Percentiles rank a stretch among this genome's conserved stretches.
Conservation (phyloP, 2,888 invertebrate species). For the Xestoiulus laeticollis region DNA sequence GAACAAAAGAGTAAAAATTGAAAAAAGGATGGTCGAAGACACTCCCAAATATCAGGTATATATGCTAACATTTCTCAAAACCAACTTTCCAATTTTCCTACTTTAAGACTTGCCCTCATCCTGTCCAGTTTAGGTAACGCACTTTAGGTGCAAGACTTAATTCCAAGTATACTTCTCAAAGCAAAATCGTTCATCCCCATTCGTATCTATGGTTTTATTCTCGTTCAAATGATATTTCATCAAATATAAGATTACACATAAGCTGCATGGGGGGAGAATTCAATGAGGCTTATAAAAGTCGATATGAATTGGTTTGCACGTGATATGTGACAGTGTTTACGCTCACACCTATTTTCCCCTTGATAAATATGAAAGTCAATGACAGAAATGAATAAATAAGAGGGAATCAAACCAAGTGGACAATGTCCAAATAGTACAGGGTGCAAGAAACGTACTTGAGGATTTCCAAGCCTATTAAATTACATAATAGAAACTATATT, state of each 20-base stretch:
- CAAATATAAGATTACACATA: background rate
- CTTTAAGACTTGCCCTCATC: background rate
- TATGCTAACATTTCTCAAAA: background rate
- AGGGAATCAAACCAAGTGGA: background rate
- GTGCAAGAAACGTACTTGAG: background rate
- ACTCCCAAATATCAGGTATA: background rate
- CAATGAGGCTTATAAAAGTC: slow-evolving; percentile 32
- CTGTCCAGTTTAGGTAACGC: background rate
- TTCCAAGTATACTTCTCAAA: background rate
- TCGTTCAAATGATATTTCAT: background rate
- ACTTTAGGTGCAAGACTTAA: background rate
- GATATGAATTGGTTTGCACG: background rate
- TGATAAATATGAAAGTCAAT: slow-evolving; percentile 10
- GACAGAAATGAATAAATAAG: slow-evolving; percentile 11
- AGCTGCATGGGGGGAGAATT: background rate
- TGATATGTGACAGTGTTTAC: background rate
- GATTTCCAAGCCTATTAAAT: too few relatives aligned
- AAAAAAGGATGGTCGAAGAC: background rate
- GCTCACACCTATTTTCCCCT: background rate
- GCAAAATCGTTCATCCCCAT: background rate
- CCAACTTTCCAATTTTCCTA: background rate
- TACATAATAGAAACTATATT: too few relatives aligned
- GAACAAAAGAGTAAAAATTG: background rate
- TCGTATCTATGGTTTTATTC: background rate
- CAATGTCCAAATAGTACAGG: background rate